phyloP scores from a whole-genome alignment of 2,113 vertebrate genomes.

The Cacatua alba region DNA sequence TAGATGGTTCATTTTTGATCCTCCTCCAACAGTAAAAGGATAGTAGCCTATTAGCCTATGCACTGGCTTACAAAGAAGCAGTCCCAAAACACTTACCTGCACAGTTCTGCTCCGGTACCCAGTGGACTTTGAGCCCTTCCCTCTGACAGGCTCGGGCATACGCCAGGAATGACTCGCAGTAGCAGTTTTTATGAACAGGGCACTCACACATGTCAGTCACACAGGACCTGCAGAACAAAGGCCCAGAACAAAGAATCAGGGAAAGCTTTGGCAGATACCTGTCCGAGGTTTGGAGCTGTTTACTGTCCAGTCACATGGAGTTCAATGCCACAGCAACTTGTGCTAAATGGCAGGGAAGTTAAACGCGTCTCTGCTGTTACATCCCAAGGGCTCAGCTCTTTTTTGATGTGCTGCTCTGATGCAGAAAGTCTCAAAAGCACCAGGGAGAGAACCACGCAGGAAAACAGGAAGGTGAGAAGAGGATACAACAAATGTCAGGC shows the following conservation, averaged over 20 bases:
- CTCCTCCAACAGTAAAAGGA: neutral
- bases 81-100: conserved; percentile 80
- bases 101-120: conserved; percentile 87
- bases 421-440: neutral
- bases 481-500: neutral
- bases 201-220: conserved; percentile 99
- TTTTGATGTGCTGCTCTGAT: neutral
- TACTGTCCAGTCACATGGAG: neutral
- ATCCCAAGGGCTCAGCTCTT: neutral
- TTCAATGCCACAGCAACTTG: neutral
- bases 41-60: neutral
- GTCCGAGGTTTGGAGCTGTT: accelerated
- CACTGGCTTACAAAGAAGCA: neutral
- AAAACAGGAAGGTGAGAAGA: neutral
- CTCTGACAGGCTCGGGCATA: conserved; percentile 93
- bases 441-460: neutral
- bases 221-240: conserved; percentile 85
- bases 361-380: neutral
- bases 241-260: neutral
- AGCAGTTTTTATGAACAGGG: conserved; percentile 95
- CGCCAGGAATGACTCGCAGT: conserved; percentile 95
- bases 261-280: neutral
- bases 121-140: conserved; percentile 85
- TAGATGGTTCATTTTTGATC: neutral
- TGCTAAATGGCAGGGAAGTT: neutral